Percentiles rank a stretch among this genome's conserved stretches.
These are phyloP conservation scores for Vulpes vulpes DNA, from an alignment of 2,113 vertebrate genomes.

Conservation along the genomic window DNA sequence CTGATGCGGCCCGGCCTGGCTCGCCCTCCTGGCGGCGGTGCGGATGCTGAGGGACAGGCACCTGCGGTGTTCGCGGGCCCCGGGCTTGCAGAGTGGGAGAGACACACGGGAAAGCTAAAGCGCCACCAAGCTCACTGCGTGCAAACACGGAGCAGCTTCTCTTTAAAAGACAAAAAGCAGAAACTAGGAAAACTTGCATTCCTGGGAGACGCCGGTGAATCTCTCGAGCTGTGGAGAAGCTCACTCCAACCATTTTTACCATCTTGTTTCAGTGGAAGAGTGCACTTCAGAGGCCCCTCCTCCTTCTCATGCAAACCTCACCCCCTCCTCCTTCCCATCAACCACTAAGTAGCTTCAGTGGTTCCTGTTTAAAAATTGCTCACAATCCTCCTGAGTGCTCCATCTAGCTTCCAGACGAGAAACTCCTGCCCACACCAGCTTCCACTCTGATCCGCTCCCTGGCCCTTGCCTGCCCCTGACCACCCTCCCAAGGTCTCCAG, in stretches of 20 bases:
- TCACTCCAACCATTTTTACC: not conserved
- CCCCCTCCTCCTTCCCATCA: not conserved
- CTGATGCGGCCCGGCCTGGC: not conserved
- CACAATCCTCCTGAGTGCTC: not conserved
- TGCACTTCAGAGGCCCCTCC: not conserved
- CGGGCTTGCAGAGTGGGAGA: accelerated
- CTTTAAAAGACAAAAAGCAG: not conserved
- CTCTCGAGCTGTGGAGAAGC: not conserved
- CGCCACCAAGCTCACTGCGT: not conserved
- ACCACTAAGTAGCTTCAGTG: accelerated
- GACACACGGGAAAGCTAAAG: not conserved
- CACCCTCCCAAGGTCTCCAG: not conserved
- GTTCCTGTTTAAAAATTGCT: not conserved
- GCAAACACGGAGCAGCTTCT: not conserved
- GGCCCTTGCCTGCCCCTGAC: accelerated
- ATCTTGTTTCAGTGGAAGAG: not conserved
- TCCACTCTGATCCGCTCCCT: accelerated
- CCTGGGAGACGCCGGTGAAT: not conserved
- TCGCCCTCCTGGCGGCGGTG: not conserved
- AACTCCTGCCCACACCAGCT: no score
- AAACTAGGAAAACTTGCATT: not conserved
- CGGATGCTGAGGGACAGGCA: not conserved
- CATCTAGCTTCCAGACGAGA: not conserved
- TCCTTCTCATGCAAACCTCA: not conserved
- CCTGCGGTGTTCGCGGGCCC: not conserved